These are phyloP conservation scores for Microctonus brassicae DNA, from an alignment of 2,888 invertebrate species.

Conservation along the genomic window DNA sequence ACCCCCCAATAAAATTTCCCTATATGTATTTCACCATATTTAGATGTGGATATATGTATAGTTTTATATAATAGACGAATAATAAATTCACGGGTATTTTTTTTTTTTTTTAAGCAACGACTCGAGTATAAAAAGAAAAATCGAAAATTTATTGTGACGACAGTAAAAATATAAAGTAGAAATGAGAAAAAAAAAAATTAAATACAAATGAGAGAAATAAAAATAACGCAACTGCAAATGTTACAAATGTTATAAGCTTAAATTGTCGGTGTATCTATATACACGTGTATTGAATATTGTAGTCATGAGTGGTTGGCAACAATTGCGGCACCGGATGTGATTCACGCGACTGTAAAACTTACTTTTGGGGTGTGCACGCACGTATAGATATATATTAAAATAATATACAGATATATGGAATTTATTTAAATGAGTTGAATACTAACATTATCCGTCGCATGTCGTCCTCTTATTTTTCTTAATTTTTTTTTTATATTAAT, in stretches of 20 bases:
- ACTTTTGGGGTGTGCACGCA: conserved; percentile 1
- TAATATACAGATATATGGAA: not conserved
- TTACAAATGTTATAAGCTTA: not conserved
- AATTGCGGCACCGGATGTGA: conserved; percentile 52
- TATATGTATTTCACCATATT: not conserved
- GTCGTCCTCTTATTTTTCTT: not conserved
- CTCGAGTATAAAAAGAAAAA: not conserved
- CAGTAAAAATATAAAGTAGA: not conserved
- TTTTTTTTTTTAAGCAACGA: not conserved
- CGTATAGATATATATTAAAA: not conserved
- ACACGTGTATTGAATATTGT: not conserved
- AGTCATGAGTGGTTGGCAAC: conserved; percentile 11
- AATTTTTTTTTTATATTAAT: not conserved
- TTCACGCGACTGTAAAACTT: conserved; percentile 42
- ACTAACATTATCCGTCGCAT: conserved; percentile 23
- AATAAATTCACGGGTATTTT: not conserved
- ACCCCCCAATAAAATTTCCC: not conserved
- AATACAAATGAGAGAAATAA: too few relatives aligned
- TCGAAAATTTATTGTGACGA: not conserved
- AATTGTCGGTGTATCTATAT: not conserved
- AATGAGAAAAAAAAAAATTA: too few relatives aligned
- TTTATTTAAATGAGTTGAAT: conserved; percentile 6
- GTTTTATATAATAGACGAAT: not conserved
- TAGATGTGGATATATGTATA: not conserved
- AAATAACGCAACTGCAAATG: too few relatives aligned